Evolutionary conservation across 2,113 vertebrate genomes (phyloP).

Genomic region (Tetrax tetrax): DNA sequence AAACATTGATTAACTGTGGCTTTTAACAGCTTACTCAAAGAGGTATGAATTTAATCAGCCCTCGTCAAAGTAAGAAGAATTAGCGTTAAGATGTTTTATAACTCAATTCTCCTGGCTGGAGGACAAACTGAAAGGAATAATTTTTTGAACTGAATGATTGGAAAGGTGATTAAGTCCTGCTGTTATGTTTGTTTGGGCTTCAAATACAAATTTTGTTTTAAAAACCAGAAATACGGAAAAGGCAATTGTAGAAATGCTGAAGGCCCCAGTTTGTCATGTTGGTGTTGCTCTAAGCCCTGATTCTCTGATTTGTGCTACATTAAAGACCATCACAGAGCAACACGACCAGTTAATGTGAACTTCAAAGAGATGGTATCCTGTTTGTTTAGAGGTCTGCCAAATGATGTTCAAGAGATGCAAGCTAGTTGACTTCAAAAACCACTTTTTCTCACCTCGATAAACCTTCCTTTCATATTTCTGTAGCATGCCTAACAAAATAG

Average conservation of each 20-base stretch:
- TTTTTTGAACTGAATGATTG: conserved; percentile 25
- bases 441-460: neutral
- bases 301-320: neutral
- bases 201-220: neutral
- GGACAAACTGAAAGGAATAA: neutral
- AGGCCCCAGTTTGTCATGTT: neutral
- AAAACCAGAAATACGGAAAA: neutral
- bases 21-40: conserved; percentile 59
- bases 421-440: neutral
- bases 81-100: conserved; percentile 52
- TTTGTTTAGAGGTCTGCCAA: neutral
- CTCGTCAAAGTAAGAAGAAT: conserved; percentile 41
- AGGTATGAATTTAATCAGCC: conserved; percentile 53
- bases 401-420: neutral
- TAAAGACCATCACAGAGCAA: neutral
- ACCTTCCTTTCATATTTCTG: neutral
- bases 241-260: neutral
- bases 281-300: neutral
- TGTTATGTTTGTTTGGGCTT: neutral
- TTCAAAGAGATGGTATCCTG: neutral
- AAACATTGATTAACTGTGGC: conserved; percentile 45
- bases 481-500: neutral
- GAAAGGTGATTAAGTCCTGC: neutral
- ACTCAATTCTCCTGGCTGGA: conserved; percentile 31
- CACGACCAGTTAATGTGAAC: neutral